A percentile compares a stretch with the other conserved stretches of the same genome.
Evolutionary conservation across 2,888 invertebrate species (phyloP).

Genomic region (Dicycla oo): DNA sequence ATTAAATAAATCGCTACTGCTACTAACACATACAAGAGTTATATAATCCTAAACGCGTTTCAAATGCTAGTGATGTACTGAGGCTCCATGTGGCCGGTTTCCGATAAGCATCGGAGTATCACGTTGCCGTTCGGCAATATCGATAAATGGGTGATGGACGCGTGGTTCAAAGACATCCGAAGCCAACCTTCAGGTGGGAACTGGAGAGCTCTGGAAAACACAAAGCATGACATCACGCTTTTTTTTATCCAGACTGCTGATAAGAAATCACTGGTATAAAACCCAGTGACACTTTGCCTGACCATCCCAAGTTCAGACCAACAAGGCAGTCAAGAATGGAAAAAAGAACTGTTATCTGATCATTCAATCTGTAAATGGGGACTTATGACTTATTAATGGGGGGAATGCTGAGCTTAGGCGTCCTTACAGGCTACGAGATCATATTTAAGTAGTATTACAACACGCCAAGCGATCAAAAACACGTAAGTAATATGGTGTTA

Average conservation of each 20-base stretch:
- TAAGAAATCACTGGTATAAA: neutral
- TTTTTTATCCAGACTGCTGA: neutral
- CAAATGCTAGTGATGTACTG: slow-evolving; percentile 92
- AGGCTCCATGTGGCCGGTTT: slow-evolving; percentile 97
- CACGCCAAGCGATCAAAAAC: neutral
- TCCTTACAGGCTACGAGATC: neutral
- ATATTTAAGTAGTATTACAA: neutral
- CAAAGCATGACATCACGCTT: slow-evolving; percentile 16
- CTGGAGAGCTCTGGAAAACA: slow-evolving; percentile 95
- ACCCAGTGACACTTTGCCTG: neutral
- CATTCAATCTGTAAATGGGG: neutral
- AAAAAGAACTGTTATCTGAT: neutral
- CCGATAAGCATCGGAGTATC: slow-evolving; percentile 94
- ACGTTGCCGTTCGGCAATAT: slow-evolving; percentile 97
- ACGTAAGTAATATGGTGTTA: neutral
- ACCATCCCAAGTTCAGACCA: neutral
- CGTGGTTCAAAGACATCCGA: slow-evolving; percentile 97
- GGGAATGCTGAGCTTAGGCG: neutral
- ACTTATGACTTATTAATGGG: too few species aligned
- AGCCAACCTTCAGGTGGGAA: slow-evolving; percentile 99
- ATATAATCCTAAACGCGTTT: slow-evolving; percentile 62
- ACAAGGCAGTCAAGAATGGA: neutral
- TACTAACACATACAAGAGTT: neutral
- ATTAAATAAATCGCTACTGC: neutral
- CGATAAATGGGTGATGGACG: slow-evolving; percentile 97